Evolutionary conservation across 2,113 vertebrate species (phyloP), one percentile per base, ranked within the genome.

Genomic region (Tichodroma muraria): DNA sequence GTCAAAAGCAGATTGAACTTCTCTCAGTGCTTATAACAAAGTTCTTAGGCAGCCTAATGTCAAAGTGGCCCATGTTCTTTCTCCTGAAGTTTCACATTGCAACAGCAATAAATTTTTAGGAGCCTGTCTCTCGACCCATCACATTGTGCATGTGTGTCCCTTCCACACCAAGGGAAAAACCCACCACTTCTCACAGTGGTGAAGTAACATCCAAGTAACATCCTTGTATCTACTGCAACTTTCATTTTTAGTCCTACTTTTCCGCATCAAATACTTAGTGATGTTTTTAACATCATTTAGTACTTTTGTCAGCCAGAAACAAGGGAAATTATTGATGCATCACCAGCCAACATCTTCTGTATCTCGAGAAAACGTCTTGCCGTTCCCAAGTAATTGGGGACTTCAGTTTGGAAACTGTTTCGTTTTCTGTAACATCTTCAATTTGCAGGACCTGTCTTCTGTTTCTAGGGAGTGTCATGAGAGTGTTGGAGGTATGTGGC

Each of bases 371-470:
- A 93, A 72, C 65, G 72, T 84, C 45, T 68, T 49, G 40, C 78
- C 11, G 54, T 53, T 94, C 60, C 21, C 47, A 64, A 1, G 47
- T 90, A 66, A 82, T 70, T 1, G 3, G 24, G 54, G 33, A 69
- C 42, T 70, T 70, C 42, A 8, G 35, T 59, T 79, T 91, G 88
- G 76, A 89, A 94, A 69, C 45, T 31, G 11, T 81, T 93, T 71
- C 61, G 71, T 95, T 94, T 94, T 95, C 68, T 79, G 37, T 66
- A 91, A 37, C 18, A 60, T 66, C 76, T 75, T 88, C 76, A 79
- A 50, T 93, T 79, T 59, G n/a, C 72, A 77, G 50, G 52, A 82
- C 52, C 30, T 8, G 2, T 83, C 24, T 80, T 73, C 54, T 85
- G 23, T 90, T 93, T 72, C 56, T 85, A n/a, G 54, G 45, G 59